Percentiles rank a stretch among this genome's conserved stretches.
Evolutionary conservation across 2,113 vertebrate genomes (phyloP).

Genomic region (Grus americana): DNA sequence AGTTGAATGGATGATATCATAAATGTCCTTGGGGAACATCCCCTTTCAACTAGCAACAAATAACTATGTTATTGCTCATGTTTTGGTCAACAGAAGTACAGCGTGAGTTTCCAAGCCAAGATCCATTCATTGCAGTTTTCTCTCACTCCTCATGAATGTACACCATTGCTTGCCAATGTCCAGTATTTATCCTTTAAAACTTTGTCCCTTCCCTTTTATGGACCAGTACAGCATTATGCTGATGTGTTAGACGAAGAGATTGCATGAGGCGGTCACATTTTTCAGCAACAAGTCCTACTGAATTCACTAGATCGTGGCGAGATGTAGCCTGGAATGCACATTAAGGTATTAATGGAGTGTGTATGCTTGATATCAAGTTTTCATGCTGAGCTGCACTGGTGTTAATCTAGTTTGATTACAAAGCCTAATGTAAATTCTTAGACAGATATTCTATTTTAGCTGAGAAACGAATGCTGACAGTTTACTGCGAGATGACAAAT

Average conservation of each 20-base stretch:
- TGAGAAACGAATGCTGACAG: constrained; percentile 72
- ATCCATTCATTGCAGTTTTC: background rate
- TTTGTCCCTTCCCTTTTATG: constrained; percentile 5
- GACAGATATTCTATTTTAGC: constrained; percentile 67
- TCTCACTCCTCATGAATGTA: background rate
- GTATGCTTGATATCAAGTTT: constrained; percentile 53
- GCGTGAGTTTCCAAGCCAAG: background rate
- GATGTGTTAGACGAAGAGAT: background rate
- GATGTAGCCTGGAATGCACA: constrained; percentile 49
- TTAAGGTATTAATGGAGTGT: constrained; percentile 63
- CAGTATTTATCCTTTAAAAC: background rate
- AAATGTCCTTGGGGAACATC: background rate
- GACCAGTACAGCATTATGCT: background rate
- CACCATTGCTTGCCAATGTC: background rate
- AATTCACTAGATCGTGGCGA: constrained; percentile 41
- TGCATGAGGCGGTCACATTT: constrained; percentile 12
- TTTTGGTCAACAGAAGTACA: background rate
- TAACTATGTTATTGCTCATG: background rate
- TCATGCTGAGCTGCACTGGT: constrained; percentile 52
- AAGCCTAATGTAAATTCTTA: constrained; percentile 65
- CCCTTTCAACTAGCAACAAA: background rate
- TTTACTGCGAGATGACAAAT: constrained; percentile 71
- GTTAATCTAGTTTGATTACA: constrained; percentile 69
- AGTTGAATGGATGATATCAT: background rate
- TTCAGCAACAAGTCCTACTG: constrained; percentile 44